Evolutionary conservation across 2,888 invertebrate species (phyloP).

Genomic region (Alloscopus bannaensis): DNA sequence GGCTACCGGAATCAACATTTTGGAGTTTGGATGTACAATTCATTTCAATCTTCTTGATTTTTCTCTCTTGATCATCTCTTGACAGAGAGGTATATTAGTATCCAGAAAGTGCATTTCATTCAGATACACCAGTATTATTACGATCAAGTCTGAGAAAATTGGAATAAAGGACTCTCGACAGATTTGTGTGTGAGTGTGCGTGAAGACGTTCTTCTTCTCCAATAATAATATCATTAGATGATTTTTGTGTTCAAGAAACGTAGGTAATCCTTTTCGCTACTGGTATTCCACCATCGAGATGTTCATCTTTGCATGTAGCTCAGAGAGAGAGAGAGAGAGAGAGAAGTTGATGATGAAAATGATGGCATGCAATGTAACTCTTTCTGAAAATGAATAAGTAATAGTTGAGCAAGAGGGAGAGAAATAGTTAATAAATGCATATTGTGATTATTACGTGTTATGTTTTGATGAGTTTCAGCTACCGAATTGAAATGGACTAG

Average conservation of each 20-base stretch:
- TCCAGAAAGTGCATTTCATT: slow-evolving; percentile 26
- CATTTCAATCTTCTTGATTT: too few species aligned
- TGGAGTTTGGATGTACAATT: too few species aligned
- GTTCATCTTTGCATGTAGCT: slow-evolving; percentile 27
- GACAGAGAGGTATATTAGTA: too few species aligned
- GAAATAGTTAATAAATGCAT: slow-evolving; percentile 47
- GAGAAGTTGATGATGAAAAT: background rate
- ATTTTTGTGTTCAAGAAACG: slow-evolving; percentile 9
- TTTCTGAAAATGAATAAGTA: slow-evolving; percentile 29
- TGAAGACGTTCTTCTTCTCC: too few species aligned
- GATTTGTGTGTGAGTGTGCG: background rate
- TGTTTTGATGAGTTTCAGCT: slow-evolving; percentile 63
- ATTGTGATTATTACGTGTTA: slow-evolving; percentile 61
- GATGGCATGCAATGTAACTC: slow-evolving; percentile 5
- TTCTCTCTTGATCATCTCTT: too few species aligned
- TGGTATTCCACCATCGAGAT: slow-evolving; percentile 46
- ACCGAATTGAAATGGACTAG: slow-evolving; percentile 59
- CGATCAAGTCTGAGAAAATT: slow-evolving; percentile 35
- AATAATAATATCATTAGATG: slow-evolving; percentile 50
- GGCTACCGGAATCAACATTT: slow-evolving; percentile 49
- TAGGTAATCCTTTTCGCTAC: slow-evolving; percentile 39
- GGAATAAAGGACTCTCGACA: slow-evolving; percentile 1
- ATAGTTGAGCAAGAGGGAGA: slow-evolving; percentile 28
- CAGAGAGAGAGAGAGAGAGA: slow-evolving; percentile 23
- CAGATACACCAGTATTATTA: too few species aligned